Percentiles rank a stretch among this genome's conserved stretches.
Conservation (phyloP, 2,888 invertebrate genomes). For the Arge pagana region DNA sequence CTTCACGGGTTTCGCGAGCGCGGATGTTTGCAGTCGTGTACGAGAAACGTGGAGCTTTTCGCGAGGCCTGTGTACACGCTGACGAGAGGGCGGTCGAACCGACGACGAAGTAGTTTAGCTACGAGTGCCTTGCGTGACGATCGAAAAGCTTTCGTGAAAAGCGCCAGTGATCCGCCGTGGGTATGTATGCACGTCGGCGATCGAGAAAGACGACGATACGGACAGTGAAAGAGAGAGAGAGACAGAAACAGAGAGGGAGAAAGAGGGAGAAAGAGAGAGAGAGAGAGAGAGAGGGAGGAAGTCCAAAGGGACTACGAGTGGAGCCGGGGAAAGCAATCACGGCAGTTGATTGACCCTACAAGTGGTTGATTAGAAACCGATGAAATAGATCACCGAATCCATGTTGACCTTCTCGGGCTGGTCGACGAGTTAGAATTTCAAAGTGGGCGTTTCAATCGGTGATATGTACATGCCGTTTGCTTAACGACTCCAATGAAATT, state of each 20-base stretch:
- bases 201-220: neutral
- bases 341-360: constrained; percentile 24
- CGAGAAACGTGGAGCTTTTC: too few species aligned
- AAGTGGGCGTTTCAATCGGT: constrained; percentile 17
- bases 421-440: constrained; percentile 11
- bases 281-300: neutral
- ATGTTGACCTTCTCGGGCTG: constrained; percentile 16
- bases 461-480: constrained; percentile 18
- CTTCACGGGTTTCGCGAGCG: too few species aligned
- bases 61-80: too few species aligned
- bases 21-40: too few species aligned
- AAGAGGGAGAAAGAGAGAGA: neutral
- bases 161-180: too few species aligned
- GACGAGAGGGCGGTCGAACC: too few species aligned
- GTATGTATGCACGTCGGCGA: too few species aligned
- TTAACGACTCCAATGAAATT: constrained; percentile 15
- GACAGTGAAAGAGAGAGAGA: neutral
- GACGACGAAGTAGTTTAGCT: too few species aligned
- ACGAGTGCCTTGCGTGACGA: too few species aligned
- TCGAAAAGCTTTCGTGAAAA: too few species aligned
- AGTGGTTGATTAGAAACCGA: constrained; percentile 26
- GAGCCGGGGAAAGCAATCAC: constrained; percentile 16
- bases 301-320: constrained; percentile 5
- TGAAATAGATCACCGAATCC: constrained; percentile 14
- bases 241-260: neutral